Percentiles rank a stretch among this genome's conserved stretches.
Evolutionary conservation across 2,888 invertebrate genomes (phyloP).

Genomic region (Hedya salicella): DNA sequence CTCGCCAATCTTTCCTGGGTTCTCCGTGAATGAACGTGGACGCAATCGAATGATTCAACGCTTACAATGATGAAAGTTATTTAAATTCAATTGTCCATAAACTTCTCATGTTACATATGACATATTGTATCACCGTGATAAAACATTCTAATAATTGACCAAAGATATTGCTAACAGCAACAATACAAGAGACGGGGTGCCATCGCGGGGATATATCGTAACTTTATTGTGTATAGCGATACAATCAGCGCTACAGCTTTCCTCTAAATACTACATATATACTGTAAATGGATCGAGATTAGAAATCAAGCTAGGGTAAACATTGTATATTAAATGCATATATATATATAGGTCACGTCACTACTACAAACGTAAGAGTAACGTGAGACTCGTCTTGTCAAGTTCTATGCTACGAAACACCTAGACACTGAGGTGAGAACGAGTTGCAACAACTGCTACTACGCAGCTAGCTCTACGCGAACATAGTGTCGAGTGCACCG

Average conservation of each 20-base stretch:
- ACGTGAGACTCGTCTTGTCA: slow-evolving; percentile 52
- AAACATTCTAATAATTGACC: slow-evolving; percentile 83
- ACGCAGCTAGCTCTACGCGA: slow-evolving; percentile 74
- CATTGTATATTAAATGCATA: slow-evolving; percentile 67
- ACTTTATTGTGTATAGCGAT: slow-evolving; percentile 1
- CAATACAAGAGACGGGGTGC: slow-evolving; percentile 72
- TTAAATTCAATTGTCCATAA: slow-evolving; percentile 69
- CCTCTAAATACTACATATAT: slow-evolving; percentile 58
- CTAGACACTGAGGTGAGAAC: slow-evolving; percentile 74
- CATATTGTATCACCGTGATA: slow-evolving; percentile 71
- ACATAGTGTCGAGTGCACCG: slow-evolving; percentile 68
- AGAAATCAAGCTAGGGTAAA: slow-evolving; percentile 69
- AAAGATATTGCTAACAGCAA: slow-evolving; percentile 82
- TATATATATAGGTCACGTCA: slow-evolving; percentile 58
- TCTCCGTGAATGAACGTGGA: slow-evolving; percentile 9
- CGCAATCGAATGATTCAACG: slow-evolving; percentile 34
- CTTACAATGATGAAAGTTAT: slow-evolving; percentile 50
- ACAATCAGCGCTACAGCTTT: slow-evolving; percentile 55
- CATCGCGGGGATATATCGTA: slow-evolving; percentile 68
- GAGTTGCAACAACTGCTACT: slow-evolving; percentile 65
- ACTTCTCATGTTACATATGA: slow-evolving; percentile 64
- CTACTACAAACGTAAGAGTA: slow-evolving; percentile 64
- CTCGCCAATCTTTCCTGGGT: not conserved
- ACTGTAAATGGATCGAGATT: slow-evolving; percentile 62
- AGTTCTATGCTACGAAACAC: slow-evolving; percentile 73